Evolutionary conservation across 2,888 invertebrate genomes (phyloP).

Genomic region (Drosophila infuscata): DNA sequence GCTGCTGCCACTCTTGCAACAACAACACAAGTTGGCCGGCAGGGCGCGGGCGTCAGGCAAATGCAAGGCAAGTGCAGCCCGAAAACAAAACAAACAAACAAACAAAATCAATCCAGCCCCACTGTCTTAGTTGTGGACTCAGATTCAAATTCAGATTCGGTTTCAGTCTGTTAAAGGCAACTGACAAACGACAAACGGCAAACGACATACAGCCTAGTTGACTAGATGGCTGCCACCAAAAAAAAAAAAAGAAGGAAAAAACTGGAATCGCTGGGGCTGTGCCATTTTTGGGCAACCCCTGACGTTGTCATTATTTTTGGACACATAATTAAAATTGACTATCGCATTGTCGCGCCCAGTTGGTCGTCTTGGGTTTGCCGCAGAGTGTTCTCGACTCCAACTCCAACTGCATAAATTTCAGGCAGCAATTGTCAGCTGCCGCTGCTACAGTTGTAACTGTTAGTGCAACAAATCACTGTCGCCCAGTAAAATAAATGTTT

Average conservation of each 20-base stretch:
- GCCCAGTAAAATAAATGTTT: conserved; percentile 77
- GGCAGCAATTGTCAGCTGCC: conserved; percentile 65
- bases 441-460: conserved; percentile 52
- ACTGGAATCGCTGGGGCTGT: conserved; percentile 42
- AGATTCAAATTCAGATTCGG: conserved; percentile 49
- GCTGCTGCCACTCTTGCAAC: conserved; percentile 9
- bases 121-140: conserved; percentile 27
- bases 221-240: conserved; percentile 13
- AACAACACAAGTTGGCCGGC: conserved; percentile 11
- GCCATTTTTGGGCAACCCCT: conserved; percentile 76
- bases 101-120: conserved; percentile 52
- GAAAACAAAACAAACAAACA: conserved; percentile 17
- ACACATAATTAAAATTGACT: conserved; percentile 82
- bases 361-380: conserved; percentile 47
- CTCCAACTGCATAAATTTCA: conserved; percentile 69
- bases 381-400: conserved; percentile 44
- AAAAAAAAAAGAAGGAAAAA: conserved; percentile 21
- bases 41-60: conserved; percentile 56
- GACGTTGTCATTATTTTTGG: conserved; percentile 77
- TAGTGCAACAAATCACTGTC: conserved; percentile 79
- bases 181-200: conserved; percentile 66
- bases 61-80: conserved; percentile 61
- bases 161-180: conserved; percentile 58
- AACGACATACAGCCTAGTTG: conserved; percentile 44
- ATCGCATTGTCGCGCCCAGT: conserved; percentile 74